Evolutionary conservation across 92 coral and sea anemone species (phyloP).

Genomic region (Phenganax subtilis): DNA sequence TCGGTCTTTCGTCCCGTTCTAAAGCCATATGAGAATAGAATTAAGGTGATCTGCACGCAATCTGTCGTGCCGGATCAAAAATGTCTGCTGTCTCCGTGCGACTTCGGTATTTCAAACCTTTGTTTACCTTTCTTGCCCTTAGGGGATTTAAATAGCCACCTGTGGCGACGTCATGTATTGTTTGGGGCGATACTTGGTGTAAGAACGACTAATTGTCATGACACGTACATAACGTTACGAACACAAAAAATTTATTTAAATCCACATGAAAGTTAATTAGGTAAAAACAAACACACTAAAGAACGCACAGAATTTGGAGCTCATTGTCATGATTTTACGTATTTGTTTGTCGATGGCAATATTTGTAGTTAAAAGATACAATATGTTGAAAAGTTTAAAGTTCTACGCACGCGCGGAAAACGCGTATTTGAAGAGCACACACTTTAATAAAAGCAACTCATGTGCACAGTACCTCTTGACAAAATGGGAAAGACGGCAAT

Average conservation of each 20-base stretch:
- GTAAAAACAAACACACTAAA: too few species aligned
- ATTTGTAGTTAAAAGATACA: too few species aligned
- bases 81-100: background rate
- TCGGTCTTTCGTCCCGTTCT: slow-evolving; percentile 18
- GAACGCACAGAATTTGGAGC: too few species aligned
- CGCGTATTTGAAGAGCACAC: too few species aligned
- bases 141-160: slow-evolving; percentile 10
- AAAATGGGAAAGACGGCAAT: too few species aligned
- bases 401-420: too few species aligned
- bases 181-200: background rate
- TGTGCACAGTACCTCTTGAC: too few species aligned
- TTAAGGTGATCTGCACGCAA: slow-evolving; percentile 8
- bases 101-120: background rate
- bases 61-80: background rate
- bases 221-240: background rate
- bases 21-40: slow-evolving; percentile 13
- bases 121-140: slow-evolving; percentile 13
- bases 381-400: too few species aligned
- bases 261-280: background rate
- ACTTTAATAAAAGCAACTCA: too few species aligned
- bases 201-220: background rate
- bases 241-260: background rate
- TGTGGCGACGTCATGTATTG: slow-evolving; percentile 3
- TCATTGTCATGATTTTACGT: too few species aligned
- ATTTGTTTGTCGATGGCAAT: too few species aligned